These are phyloP conservation scores for Pantherophis guttatus DNA, from an alignment of 2,113 vertebrate genomes.

Conservation along the genomic window DNA sequence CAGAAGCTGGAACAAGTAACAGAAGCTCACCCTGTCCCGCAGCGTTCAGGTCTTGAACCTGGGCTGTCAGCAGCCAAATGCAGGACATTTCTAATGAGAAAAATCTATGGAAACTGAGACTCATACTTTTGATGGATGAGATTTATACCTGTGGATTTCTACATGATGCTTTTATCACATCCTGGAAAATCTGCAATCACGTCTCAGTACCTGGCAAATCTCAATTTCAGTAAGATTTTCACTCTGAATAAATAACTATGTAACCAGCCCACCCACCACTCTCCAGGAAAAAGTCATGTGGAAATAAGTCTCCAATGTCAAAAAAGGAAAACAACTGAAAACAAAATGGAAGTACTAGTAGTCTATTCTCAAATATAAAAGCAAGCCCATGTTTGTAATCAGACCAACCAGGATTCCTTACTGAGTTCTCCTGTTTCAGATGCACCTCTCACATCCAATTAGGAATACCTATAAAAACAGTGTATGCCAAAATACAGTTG, in stretches of 20 bases:
- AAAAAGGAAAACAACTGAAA: background rate
- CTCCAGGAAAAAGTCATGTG: background rate
- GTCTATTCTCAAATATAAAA: background rate
- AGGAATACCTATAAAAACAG: background rate
- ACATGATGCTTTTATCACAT: background rate
- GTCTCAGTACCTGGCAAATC: background rate
- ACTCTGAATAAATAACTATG: background rate
- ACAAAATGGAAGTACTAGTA: background rate
- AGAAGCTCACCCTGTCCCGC: background rate
- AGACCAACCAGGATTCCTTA: background rate
- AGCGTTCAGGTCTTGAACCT: background rate
- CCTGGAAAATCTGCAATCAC: background rate
- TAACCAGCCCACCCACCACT: background rate
- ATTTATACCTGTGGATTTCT: background rate
- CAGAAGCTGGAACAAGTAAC: background rate
- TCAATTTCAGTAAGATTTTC: background rate
- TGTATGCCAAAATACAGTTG: background rate
- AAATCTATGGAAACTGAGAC: background rate
- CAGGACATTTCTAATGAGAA: background rate
- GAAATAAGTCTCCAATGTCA: background rate
- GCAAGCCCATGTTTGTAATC: background rate
- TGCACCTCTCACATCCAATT: background rate
- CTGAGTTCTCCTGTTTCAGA: background rate
- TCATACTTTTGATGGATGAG: background rate
- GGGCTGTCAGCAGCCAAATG: background rate